Evolutionary conservation across 2,113 vertebrate genomes (phyloP), one percentile per base, ranked within the genome.

Genomic region (Pelobates fuscus): DNA sequence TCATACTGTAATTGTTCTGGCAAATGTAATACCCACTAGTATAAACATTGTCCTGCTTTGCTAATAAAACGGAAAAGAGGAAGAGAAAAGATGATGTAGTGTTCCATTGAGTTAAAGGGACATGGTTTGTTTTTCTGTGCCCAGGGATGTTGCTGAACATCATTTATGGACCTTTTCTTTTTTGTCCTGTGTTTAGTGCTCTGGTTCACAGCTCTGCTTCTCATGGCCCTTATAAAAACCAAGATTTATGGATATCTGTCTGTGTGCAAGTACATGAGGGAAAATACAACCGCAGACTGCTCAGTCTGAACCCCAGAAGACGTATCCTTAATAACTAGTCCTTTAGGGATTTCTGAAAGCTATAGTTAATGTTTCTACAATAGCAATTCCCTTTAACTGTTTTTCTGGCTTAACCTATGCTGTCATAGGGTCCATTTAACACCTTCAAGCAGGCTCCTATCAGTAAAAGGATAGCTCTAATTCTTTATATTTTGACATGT

Each of bases 1-100:
- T 99, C 97, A 99, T 96, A 95, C 89, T 92, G 93, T 98, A 98
- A 98, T 98, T 98, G 96, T 98, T 97, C 95, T 95, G 90, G 94
- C 95, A 96, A 98, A 98, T 95, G 94, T 92, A 97, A 98, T 97
- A 93, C 94, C 94, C 95, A 94, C 94, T 92, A 93, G 94, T 95
- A 97, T 96, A 98, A 98, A 97, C 95, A 96, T 94, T 93, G 92
- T 89, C 90, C 91, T 89, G 90, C 91, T 90, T 92, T 90, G 92
- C 94, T 97, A 97, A 97, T 98, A 97, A 95, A 97, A 94, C 90
- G 77, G 89, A 90, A 90, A 92, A 94, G 88, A 79, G 93, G 93
- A 91, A 92, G 87, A 91, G 91, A 93, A 93, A 92, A 91, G 85
- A 91, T 95, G 94, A 97, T 95, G 88, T 93, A 93, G 93, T 91